Percentiles rank a stretch among this genome's conserved stretches.
phyloP scores from a whole-genome alignment of 2,888 invertebrate genomes.

The Acronicta leporina region DNA sequence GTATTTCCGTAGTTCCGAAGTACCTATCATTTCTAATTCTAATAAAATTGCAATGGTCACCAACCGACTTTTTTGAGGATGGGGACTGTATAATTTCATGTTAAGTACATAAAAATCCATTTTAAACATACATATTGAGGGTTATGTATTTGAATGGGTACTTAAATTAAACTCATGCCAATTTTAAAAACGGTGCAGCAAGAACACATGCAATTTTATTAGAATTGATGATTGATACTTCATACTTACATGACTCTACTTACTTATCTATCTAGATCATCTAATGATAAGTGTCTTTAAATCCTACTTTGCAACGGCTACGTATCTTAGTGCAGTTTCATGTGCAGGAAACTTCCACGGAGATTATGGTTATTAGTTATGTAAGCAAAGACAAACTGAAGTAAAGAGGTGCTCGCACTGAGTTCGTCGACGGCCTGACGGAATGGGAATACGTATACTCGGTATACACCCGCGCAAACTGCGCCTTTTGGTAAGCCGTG shows the following conservation, averaged over 20 bases:
- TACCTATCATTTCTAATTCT: too few relatives aligned
- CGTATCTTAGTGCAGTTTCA: slow-evolving; percentile 31
- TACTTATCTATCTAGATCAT: slow-evolving; percentile 28
- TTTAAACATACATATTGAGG: too few relatives aligned
- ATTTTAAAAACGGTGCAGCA: too few relatives aligned
- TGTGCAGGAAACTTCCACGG: slow-evolving; percentile 38
- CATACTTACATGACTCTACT: not conserved
- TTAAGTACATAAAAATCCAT: too few relatives aligned
- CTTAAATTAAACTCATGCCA: too few relatives aligned
- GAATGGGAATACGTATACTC: slow-evolving; percentile 10
- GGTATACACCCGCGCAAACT: not conserved
- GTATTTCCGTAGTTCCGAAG: too few relatives aligned
- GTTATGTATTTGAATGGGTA: too few relatives aligned
- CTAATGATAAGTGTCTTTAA: slow-evolving; percentile 23
- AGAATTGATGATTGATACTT: too few relatives aligned
- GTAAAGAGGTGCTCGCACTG: slow-evolving; percentile 20
- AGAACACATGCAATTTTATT: too few relatives aligned
- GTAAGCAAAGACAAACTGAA: slow-evolving; percentile 37
- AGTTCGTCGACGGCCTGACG: slow-evolving; percentile 12
- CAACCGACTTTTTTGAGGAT: too few relatives aligned
- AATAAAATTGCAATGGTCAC: too few relatives aligned
- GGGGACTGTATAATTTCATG: too few relatives aligned
- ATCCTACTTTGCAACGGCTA: slow-evolving; percentile 25
- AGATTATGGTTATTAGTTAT: slow-evolving; percentile 34
- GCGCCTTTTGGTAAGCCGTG: not conserved